A percentile compares a stretch with the other conserved stretches of the same genome.
phyloP scores from a whole-genome alignment of 2,797 vertebrate species.

The Pygocentrus nattereri region DNA sequence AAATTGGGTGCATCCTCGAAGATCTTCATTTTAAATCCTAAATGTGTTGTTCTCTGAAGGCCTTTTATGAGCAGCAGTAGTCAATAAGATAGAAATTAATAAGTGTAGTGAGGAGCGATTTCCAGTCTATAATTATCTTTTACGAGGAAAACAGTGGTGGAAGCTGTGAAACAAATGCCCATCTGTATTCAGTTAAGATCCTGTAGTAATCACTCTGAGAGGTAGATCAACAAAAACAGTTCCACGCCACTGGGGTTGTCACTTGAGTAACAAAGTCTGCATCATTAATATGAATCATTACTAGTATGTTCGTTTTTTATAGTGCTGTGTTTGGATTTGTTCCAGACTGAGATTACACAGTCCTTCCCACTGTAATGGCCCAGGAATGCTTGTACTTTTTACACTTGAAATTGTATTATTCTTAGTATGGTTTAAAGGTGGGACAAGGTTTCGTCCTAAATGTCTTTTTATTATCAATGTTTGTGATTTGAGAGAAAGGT shows the following conservation, averaged over 20 bases:
- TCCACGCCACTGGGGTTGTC: slow-evolving; percentile 20
- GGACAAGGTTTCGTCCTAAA: no score
- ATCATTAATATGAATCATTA: slow-evolving; percentile 12
- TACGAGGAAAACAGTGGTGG: background rate
- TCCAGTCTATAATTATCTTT: slow-evolving; percentile 46
- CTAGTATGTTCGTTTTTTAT: slow-evolving; percentile 10
- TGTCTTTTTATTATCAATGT: no score
- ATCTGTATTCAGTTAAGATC: slow-evolving; percentile 45
- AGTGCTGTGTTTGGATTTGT: background rate
- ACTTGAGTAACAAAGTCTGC: slow-evolving; percentile 30
- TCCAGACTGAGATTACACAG: background rate
- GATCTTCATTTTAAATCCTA: background rate
- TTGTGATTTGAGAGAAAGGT: no score
- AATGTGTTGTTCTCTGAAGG: background rate
- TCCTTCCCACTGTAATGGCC: background rate
- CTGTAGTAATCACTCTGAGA: slow-evolving; percentile 32
- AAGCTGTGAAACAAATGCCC: slow-evolving; percentile 35
- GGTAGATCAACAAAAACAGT: slow-evolving; percentile 37
- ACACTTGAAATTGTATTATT: background rate
- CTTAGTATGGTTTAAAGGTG: no score
- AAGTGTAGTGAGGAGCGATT: slow-evolving; percentile 28
- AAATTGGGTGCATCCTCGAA: background rate
- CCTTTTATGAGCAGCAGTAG: slow-evolving; percentile 12
- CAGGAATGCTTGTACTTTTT: background rate
- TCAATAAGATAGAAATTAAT: slow-evolving; percentile 26